Conservation (phyloP, 1,140 invertebrate genomes). For the Colletes gigas region DNA sequence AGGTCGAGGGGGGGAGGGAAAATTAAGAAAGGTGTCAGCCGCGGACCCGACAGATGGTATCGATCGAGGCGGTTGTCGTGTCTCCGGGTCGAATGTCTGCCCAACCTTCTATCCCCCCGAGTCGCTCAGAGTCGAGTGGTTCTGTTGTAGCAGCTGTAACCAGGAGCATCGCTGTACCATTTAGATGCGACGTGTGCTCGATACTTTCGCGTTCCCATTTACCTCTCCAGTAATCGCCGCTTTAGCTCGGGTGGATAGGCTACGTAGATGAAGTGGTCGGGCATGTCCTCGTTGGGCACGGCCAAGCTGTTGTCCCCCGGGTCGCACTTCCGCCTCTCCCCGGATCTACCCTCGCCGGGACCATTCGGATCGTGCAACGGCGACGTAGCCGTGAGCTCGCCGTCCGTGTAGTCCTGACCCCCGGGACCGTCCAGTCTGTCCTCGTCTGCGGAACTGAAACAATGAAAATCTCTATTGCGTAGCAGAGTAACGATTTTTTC, state of each 20-base stretch:
- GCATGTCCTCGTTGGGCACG: conserved; percentile 69
- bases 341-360: conserved; percentile 76
- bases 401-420: conserved; percentile 70
- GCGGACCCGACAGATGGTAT: not conserved
- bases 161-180: conserved; percentile 69
- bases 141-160: conserved; percentile 88
- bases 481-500: no score
- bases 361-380: conserved; percentile 78
- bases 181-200: conserved; percentile 17
- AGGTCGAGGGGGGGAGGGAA: conserved; percentile 37
- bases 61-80: not conserved
- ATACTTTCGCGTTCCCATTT: conserved; percentile 59
- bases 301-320: conserved; percentile 75
- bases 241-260: conserved; percentile 92
- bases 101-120: not conserved
- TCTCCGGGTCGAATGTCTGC: not conserved
- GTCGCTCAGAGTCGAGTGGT: conserved; percentile 84
- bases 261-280: conserved; percentile 91
- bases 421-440: conserved; percentile 76
- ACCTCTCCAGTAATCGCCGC: conserved; percentile 90
- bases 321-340: conserved; percentile 80
- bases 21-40: conserved; percentile 30
- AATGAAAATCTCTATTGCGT: not conserved
- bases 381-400: conserved; percentile 69
- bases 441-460: conserved; percentile 71